These are phyloP conservation scores for Nibea coibor DNA, from an alignment of 2,113 vertebrate species.

Conservation along the genomic window DNA sequence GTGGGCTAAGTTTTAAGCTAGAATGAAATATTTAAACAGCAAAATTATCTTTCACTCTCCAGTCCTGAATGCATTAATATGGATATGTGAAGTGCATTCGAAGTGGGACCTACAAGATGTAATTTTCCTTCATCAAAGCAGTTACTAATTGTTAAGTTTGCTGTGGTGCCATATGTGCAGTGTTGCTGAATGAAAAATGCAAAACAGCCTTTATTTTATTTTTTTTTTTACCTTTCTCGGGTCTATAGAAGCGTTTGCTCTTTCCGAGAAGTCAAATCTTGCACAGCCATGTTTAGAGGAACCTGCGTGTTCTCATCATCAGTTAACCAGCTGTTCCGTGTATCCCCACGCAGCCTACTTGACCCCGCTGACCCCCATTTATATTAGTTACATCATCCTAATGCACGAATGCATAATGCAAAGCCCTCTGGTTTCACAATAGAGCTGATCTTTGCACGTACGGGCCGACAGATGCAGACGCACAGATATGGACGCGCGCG, in stretches of 20 bases:
- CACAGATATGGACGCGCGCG: conserved; percentile 1
- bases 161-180: conserved; percentile 93
- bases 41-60: conserved; percentile 97
- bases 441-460: conserved; percentile 30
- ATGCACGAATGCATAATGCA: conserved; percentile 37
- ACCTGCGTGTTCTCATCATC: conserved; percentile 10
- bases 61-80: conserved; percentile 97
- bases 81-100: conserved; percentile 94
- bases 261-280: conserved; percentile 7
- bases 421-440: conserved; percentile 24
- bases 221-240: not conserved
- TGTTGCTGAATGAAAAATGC: conserved; percentile 85
- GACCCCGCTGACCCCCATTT: conserved; percentile 50
- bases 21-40: conserved; percentile 98
- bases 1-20: conserved; percentile 95
- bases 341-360: conserved; percentile 14
- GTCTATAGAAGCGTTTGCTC: conserved; percentile 7
- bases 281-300: not conserved
- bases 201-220: conserved; percentile 47
- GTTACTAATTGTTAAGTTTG: conserved; percentile 96
- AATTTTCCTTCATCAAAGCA: conserved; percentile 97
- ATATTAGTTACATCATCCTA: conserved; percentile 48
- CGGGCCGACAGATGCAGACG: conserved; percentile 45
- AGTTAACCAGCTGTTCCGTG: conserved; percentile 50
- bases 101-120: conserved; percentile 95